A percentile compares a stretch with the other conserved stretches of the same genome.
phyloP scores from a whole-genome alignment of 1,140 invertebrate species.

The Elysia chlorotica region DNA sequence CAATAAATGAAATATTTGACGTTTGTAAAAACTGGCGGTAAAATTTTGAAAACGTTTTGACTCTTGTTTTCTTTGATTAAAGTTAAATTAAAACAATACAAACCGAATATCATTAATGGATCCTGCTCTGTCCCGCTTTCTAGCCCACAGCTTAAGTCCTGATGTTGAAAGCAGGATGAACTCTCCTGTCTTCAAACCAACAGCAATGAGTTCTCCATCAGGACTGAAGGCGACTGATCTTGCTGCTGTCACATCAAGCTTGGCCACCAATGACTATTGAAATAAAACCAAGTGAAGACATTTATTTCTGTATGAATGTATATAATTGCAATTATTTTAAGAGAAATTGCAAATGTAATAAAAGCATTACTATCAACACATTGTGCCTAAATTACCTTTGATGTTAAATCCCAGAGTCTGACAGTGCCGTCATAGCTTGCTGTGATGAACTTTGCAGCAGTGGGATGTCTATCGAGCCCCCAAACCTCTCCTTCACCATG shows the following conservation, averaged over 20 bases:
- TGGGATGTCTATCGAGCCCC: constrained; percentile 59
- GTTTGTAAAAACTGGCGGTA: no score
- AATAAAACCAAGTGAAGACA: constrained; percentile 21
- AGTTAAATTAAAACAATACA: constrained; percentile 11
- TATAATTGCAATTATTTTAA: no score
- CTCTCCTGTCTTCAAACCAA: constrained; percentile 60
- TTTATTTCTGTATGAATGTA: no score
- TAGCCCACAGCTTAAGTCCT: constrained; percentile 50
- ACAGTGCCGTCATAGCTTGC: constrained; percentile 61
- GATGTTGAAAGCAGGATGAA: constrained; percentile 49
- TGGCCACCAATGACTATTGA: constrained; percentile 51
- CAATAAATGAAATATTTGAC: no score
- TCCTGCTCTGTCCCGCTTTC: constrained; percentile 52
- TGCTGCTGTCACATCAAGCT: constrained; percentile 48
- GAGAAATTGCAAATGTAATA: not conserved
- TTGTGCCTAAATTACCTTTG: constrained; percentile 41
- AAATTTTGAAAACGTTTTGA: no score
- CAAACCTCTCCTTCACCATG: constrained; percentile 62
- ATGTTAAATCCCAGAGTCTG: constrained; percentile 57
- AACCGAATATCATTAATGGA: constrained; percentile 57
- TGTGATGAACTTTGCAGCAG: constrained; percentile 51
- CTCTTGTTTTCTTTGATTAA: not conserved
- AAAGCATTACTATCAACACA: not conserved
- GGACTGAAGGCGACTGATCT: constrained; percentile 52
- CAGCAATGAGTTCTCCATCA: constrained; percentile 59